These are phyloP conservation scores for Mionectes macconnelli DNA, from an alignment of 2,113 vertebrate species.

Conservation along the genomic window DNA sequence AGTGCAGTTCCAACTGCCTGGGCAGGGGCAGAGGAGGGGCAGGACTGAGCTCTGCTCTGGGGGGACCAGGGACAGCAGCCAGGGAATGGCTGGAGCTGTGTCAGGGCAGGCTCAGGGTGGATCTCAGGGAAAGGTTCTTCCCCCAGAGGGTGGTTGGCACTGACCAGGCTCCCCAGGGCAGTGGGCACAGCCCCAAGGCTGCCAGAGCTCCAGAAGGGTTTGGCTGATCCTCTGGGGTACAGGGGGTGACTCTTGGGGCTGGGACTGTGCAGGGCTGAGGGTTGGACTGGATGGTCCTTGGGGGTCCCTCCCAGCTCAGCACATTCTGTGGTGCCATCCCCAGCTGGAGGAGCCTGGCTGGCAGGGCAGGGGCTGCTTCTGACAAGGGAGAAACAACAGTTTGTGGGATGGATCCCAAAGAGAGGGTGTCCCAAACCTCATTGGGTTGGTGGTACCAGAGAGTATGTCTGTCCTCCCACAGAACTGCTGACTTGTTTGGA, in stretches of 20 bases:
- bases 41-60: background rate
- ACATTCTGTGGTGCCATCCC: background rate
- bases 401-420: accelerated
- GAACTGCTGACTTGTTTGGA: background rate
- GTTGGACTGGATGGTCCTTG: background rate
- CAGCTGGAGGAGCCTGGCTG: background rate
- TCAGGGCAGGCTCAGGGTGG: background rate
- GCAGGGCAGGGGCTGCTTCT: background rate
- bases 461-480: accelerated
- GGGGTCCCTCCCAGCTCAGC: background rate
- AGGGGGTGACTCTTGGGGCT: background rate
- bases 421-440: background rate
- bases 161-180: background rate
- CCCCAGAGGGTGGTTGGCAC: background rate
- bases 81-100: background rate
- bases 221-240: background rate
- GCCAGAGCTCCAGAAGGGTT: background rate
- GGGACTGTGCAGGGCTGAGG: background rate
- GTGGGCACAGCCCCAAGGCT: background rate
- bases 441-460: background rate
- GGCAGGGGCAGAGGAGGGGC: background rate
- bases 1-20: background rate
- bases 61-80: background rate
- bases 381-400: background rate
- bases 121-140: background rate